Evolutionary conservation across 2,797 vertebrate genomes (phyloP), one percentile per base, ranked within the genome.

Genomic region (Falco berigora): DNA sequence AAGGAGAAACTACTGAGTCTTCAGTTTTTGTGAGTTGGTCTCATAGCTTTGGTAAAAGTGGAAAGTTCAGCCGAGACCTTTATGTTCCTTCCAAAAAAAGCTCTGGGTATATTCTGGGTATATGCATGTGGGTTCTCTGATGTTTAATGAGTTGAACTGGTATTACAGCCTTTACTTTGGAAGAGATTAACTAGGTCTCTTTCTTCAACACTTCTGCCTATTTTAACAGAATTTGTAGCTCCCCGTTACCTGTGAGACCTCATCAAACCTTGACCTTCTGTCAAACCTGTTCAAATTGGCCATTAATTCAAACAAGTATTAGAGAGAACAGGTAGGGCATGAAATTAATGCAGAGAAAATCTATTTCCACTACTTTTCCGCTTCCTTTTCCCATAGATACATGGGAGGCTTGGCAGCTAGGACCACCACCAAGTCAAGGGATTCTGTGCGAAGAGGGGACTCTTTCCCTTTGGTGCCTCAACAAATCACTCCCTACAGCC

Each of bases 291-390:
- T 79, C 47, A 67, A 76, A 78, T 1, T 27, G 20, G 47, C 47
- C 24, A 44, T 22, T 36, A 85, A 69, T 36, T 82, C 8, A 25
- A 71, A 22, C 12, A 69, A 58, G 16, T 5, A 55, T 50, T 30
- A 46, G 30, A 59, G 17, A 55, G 1, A 50, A 56, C 55, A 94
- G 36, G 61, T 25, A 83, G 32, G 32, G 12, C 47, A 64, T 25
- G 36, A 6, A 81, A 46, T 4, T n/a, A 91, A 76, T 4, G 9
- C 13, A 40, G 17, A 85, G 38, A 62, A 85, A 79, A 92, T 47
- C 22, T n/a, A 14, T 53, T 88, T 69, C 18, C 0, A 1, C 47
- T 71, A 12, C 21, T 83, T 38, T 55, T 77, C 21, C 1, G 0
- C 24, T 9, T 75, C 30, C 25, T 81, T 14, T 55, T 59, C 75